Evolutionary conservation across 2,888 invertebrate genomes (phyloP), one percentile per base, ranked within the genome.

Genomic region (Leptura quadrifasciata): DNA sequence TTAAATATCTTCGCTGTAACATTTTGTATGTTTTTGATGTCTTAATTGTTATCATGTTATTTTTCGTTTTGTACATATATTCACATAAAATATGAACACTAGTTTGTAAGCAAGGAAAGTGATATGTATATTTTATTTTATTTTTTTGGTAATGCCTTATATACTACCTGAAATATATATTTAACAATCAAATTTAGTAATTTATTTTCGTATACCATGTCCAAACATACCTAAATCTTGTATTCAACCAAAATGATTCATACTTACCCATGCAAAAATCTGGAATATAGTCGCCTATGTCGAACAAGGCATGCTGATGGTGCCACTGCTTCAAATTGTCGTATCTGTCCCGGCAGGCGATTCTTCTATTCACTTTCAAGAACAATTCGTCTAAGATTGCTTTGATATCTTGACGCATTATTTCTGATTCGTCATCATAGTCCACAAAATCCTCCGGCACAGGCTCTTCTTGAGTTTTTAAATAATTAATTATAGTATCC

Each of bases 231-330:
- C n/a, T n/a, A n/a, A n/a, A n/a, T n/a, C n/a, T n/a, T n/a, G n/a
- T n/a, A n/a, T n/a, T 47, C 17, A 5, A 12, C 0, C 47, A 54
- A 17, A 75, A 20, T 21, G n/a, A 20, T 64, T 61, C 47, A 4
- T 39, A 72, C 78, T 80, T 81, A 88, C 88, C 85, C 21, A 88
- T 84, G 27, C 82, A 74, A 79, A 87, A 88, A 35, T 85, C 84
- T 15, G 85, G 83, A 24, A 89, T 77, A 24, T 79, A 69, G 35
- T 85, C 78, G 3, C 74, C 64, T 27, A 86, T 54, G 71, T 85
- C 80, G 77, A 88, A 87, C 57, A 88, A 76, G 0, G 84, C 79
- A 69, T 83, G 85, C 72, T 88, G 88, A 78, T 87, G 85, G 72
- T 87, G 86, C 20, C 81, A 79, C 31, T 74, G 70, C 35, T 81